A percentile compares a stretch with the other conserved stretches of the same genome.
These are phyloP conservation scores for Psettodes erumei DNA, from an alignment of 2,113 vertebrate species.

Conservation along the genomic window DNA sequence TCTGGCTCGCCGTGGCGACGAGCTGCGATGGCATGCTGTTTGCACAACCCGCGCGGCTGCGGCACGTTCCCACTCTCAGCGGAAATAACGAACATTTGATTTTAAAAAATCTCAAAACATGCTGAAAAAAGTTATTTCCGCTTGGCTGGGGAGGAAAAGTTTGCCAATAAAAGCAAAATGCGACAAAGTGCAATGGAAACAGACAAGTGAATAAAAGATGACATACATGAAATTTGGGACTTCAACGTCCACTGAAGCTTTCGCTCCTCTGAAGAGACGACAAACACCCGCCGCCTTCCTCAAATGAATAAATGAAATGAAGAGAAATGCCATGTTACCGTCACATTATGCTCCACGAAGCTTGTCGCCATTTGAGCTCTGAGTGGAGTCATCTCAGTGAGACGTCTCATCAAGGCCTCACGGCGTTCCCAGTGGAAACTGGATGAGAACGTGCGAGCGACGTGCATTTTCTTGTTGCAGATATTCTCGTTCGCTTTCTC, in stretches of 20 bases:
- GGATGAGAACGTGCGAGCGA: background rate
- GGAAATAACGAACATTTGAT: too few species aligned
- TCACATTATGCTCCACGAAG: background rate
- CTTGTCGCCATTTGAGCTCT: background rate
- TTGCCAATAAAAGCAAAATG: too few species aligned
- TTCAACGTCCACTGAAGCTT: background rate
- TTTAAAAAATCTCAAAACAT: too few species aligned
- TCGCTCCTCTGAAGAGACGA: background rate
- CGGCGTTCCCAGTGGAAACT: background rate
- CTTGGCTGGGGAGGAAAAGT: too few species aligned
- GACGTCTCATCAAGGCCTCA: background rate
- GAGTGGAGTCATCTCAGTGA: background rate
- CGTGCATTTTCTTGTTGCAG: background rate
- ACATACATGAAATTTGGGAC: background rate
- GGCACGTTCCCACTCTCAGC: too few species aligned
- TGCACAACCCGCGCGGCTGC: background rate
- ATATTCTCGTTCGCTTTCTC: too few species aligned
- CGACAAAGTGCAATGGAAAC: background rate
- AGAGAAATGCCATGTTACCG: background rate
- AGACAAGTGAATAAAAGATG: background rate
- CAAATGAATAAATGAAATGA: background rate
- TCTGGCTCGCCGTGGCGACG: background rate
- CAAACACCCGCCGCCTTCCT: background rate
- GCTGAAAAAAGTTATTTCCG: too few species aligned
- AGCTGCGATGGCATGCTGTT: background rate